Evolutionary conservation across 1,140 invertebrate genomes (phyloP).

Genomic region (Drepana arcuata): DNA sequence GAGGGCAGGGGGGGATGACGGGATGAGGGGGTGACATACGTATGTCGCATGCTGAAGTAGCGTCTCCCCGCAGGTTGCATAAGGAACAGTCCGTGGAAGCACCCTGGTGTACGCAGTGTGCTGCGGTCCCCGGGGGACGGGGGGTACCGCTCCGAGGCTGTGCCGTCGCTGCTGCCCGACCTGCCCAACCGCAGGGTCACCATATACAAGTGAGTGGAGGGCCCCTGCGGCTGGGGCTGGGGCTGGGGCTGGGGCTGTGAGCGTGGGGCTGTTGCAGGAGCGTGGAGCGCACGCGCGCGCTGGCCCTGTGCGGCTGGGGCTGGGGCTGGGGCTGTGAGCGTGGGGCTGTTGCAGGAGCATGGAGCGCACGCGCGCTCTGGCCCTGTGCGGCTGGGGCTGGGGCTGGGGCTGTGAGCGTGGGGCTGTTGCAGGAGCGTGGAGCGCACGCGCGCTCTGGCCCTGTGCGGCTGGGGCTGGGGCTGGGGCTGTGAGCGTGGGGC

Average conservation of each 20-base stretch:
- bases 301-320: constrained; percentile 91
- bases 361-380: constrained; percentile 84
- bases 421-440: constrained; percentile 36
- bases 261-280: too few species aligned
- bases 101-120: constrained; percentile 80
- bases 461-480: constrained; percentile 91
- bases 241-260: too few species aligned
- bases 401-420: constrained; percentile 75
- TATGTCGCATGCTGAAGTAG: too few species aligned
- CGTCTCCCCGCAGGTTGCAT: constrained; percentile 72
- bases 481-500: constrained; percentile 75
- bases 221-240: too few species aligned
- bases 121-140: constrained; percentile 59
- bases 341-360: constrained; percentile 79
- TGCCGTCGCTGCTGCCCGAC: constrained; percentile 71
- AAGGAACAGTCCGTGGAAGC: constrained; percentile 73
- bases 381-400: constrained; percentile 90
- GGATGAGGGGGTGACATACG: too few species aligned
- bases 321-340: constrained; percentile 75
- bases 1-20: too few species aligned
- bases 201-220: constrained; percentile 70
- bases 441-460: constrained; percentile 42
- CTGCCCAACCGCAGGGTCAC: constrained; percentile 51
- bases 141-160: constrained; percentile 72
- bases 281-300: constrained; percentile 82